Evolutionary conservation across 2,797 vertebrate genomes (phyloP), one percentile per base, ranked within the genome.

Genomic region (Semaprochilodus insignis): DNA sequence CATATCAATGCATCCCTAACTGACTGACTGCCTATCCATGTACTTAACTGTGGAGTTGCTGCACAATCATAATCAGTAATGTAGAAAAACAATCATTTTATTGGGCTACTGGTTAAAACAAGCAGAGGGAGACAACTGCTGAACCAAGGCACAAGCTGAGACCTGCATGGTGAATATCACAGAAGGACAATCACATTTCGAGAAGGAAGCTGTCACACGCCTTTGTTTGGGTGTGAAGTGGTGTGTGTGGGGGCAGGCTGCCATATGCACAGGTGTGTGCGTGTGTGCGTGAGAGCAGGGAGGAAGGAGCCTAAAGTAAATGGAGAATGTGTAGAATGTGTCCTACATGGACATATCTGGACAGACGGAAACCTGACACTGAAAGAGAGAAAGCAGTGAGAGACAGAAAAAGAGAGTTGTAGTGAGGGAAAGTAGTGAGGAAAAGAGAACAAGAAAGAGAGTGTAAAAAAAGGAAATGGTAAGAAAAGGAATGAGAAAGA

Each of bases 141-240:
- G 69, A 86, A 44, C 15, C 19, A 1, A 10, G 2, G 19, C 3
- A 79, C 83, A 78, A 86, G 81, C 85, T 71, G 69, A 85, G 86
- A 74, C 63, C 83, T 78, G 76, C 17, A 62, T 82, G 72, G 57
- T 79, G 79, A 86, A 84, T 77, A 65, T 72, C 81, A 83, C 86
- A 48, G 77, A 36, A 51, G 72, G 72, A 72, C 0, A 55, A 72
- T 31, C 25, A 10, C 10, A 74, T 81, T 69, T 40, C 17, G 1
- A 1, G 36, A 8, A 69, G 62, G 74, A 44, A 79, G 77, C 78
- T 79, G 73, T 87, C 63, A 16, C 19, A 70, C 34, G 71, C 66
- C 79, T 69, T 69, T 69, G 66, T 79, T 73, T 75, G 79, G 79
- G 67, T 76, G 54, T 77, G 76, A 54, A 75, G 78, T 25, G 66